phyloP scores from a whole-genome alignment of 2,797 vertebrate genomes.

The Botia kubotai region DNA sequence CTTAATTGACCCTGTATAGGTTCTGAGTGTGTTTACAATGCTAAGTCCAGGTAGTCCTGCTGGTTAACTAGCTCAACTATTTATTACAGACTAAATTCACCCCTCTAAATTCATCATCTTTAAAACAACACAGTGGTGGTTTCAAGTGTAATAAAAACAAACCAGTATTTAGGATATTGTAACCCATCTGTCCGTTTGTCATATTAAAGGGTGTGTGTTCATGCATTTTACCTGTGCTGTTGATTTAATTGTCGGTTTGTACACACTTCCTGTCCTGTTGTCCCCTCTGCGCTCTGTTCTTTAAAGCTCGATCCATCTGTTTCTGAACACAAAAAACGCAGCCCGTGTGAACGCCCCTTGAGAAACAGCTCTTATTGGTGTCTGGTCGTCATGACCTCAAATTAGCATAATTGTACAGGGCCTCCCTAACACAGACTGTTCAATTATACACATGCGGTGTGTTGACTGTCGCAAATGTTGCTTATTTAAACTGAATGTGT shows the following conservation, averaged over 20 bases:
- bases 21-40: background rate
- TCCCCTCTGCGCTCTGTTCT: background rate
- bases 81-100: no score
- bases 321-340: background rate
- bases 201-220: no score
- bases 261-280: background rate
- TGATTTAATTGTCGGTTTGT: conserved; percentile 1
- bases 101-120: no score
- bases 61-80: background rate
- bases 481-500: background rate
- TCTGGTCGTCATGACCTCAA: background rate
- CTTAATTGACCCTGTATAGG: background rate
- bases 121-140: background rate
- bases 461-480: background rate
- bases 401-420: background rate
- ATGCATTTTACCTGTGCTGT: background rate
- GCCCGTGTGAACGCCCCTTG: background rate
- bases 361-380: background rate
- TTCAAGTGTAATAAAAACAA: background rate
- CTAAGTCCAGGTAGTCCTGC: background rate
- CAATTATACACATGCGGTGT: background rate
- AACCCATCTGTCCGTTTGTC: background rate
- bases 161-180: background rate
- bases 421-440: background rate
- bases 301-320: background rate